Conservation (phyloP, 53 echinoderm and acorn worm genomes). For the Hippasteria phrygiana region DNA sequence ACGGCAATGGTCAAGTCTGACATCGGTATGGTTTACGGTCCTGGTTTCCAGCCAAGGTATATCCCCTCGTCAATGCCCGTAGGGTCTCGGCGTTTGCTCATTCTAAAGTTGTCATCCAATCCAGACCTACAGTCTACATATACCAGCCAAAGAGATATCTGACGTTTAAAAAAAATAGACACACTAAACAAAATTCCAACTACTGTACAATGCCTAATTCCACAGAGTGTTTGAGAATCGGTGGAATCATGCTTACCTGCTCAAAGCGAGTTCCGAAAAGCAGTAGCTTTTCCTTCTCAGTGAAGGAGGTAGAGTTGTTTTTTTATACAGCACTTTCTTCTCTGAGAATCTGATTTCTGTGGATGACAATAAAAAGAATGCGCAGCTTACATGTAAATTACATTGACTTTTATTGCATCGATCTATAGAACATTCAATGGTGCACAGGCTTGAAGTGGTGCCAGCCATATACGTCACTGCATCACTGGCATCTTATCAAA, state of each 20-base stretch:
- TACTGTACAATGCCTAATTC: neutral
- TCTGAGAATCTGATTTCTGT: neutral
- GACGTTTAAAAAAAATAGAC: neutral
- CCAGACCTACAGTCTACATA: slow-evolving; percentile 26
- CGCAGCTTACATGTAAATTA: neutral
- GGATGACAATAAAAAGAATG: neutral
- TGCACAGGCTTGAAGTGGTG: neutral
- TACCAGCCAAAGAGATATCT: neutral
- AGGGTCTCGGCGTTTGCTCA: slow-evolving; percentile 51
- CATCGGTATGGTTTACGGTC: slow-evolving; percentile 32
- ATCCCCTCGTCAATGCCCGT: slow-evolving; percentile 54
- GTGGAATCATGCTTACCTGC: neutral
- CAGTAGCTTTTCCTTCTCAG: neutral
- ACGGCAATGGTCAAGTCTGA: neutral
- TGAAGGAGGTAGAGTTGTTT: neutral
- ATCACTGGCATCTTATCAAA: neutral
- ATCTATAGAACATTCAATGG: neutral
- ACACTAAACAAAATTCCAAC: neutral
- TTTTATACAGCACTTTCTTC: too few relatives aligned
- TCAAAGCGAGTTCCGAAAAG: neutral
- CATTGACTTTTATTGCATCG: too few relatives aligned
- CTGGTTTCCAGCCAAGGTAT: slow-evolving; percentile 62
- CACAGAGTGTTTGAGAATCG: neutral
- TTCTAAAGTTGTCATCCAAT: slow-evolving; percentile 31
- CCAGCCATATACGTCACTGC: neutral